Evolutionary conservation across 2,888 invertebrate species (phyloP).

Genomic region (Cinara cedri): DNA sequence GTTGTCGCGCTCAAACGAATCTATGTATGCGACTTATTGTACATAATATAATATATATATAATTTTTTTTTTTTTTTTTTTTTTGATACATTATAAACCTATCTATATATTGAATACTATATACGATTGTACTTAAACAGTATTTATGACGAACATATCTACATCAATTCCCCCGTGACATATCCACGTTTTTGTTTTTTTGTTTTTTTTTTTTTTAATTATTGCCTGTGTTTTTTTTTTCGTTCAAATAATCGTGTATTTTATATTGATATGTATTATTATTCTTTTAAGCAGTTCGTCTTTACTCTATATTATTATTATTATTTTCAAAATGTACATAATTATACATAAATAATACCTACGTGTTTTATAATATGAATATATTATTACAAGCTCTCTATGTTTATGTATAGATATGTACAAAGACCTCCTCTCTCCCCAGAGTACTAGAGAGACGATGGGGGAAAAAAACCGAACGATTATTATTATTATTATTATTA

Average conservation of each 20-base stretch:
- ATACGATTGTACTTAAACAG: conserved; percentile 44
- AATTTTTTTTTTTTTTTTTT: conserved; percentile 20
- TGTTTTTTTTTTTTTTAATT: too few relatives aligned
- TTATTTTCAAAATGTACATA: conserved; percentile 36
- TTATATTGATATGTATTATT: conserved; percentile 1
- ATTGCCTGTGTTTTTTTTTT: neutral
- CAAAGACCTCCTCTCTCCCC: too few relatives aligned
- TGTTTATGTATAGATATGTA: neutral
- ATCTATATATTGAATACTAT: neutral
- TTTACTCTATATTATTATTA: neutral
- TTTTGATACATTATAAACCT: neutral
- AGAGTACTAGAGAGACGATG: too few relatives aligned
- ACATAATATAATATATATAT: too few relatives aligned
- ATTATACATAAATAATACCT: neutral
- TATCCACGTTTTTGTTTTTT: conserved; percentile 7
- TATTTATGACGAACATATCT: conserved; percentile 36
- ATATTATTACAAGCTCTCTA: conserved; percentile 23
- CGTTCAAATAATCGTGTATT: neutral
- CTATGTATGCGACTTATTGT: neutral
- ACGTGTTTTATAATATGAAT: conserved; percentile 3
- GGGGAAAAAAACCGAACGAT: conserved; percentile 18
- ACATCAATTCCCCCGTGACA: conserved; percentile 18
- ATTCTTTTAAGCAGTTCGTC: neutral
- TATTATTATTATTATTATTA: conserved; percentile 22
- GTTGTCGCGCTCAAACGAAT: conserved; percentile 29